These are phyloP conservation scores for Ptychoptera albimana DNA, from an alignment of 2,888 invertebrate species.

Conservation along the genomic window DNA sequence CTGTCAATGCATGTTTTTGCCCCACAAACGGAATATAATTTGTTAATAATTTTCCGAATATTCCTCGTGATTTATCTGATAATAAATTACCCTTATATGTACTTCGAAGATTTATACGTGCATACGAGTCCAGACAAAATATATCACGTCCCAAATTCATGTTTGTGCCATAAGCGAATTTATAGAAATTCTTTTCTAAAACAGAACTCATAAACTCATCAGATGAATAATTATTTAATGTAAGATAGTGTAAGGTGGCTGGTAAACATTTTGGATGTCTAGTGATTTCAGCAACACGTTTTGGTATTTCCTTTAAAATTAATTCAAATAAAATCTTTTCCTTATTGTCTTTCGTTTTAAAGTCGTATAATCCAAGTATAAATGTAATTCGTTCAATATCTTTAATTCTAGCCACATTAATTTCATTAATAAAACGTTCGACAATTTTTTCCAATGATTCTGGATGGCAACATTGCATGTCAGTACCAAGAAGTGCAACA, in stretches of 20 bases:
- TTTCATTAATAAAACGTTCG: slow-evolving; percentile 32
- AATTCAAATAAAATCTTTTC: slow-evolving; percentile 32
- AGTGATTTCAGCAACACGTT: slow-evolving; percentile 38
- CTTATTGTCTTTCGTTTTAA: slow-evolving; percentile 32
- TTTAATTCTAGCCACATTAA: slow-evolving; percentile 43
- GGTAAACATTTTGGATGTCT: slow-evolving; percentile 42
- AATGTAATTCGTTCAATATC: slow-evolving; percentile 57
- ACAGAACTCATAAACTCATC: slow-evolving; percentile 39
- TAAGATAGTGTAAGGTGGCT: slow-evolving; percentile 43
- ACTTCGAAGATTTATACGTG: slow-evolving; percentile 23
- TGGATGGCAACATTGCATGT: slow-evolving; percentile 32
- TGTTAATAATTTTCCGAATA: slow-evolving; percentile 41
- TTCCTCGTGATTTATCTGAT: slow-evolving; percentile 28
- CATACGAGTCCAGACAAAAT: slow-evolving; percentile 42
- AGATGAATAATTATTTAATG: slow-evolving; percentile 38
- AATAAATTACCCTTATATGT: slow-evolving; percentile 38
- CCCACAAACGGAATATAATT: slow-evolving; percentile 39
- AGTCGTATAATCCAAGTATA: slow-evolving; percentile 44
- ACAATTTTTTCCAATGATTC: slow-evolving; percentile 34
- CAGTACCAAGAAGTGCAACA: slow-evolving; percentile 43
- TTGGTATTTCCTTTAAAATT: slow-evolving; percentile 34
- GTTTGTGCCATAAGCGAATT: slow-evolving; percentile 36
- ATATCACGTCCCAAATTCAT: slow-evolving; percentile 38
- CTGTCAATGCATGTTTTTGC: slow-evolving; percentile 34
- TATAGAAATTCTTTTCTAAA: slow-evolving; percentile 40